Percentiles rank a stretch among this genome's conserved stretches.
phyloP scores from a whole-genome alignment of 2,888 invertebrate species.

The Drosophila kambysellisi region DNA sequence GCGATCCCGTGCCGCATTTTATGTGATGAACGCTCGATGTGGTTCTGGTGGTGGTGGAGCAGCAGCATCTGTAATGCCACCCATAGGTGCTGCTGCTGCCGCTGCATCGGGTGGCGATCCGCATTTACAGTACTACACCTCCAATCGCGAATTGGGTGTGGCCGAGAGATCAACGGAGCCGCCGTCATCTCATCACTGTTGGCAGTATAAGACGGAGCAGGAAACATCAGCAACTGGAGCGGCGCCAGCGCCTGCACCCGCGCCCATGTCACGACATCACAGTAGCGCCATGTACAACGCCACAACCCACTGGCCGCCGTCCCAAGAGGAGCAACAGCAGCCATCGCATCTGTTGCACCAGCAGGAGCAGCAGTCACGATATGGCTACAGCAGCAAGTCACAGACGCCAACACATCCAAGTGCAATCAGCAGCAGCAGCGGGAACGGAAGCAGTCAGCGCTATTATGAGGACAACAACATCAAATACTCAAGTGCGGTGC shows the following conservation, averaged over 20 bases:
- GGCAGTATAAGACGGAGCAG: constrained; percentile 60
- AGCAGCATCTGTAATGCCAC: constrained; percentile 51
- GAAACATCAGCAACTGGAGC: constrained; percentile 20
- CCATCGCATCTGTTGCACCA: constrained; percentile 25
- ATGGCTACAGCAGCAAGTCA: constrained; percentile 26
- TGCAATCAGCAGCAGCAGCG: constrained; percentile 31
- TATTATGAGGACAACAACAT: constrained; percentile 57
- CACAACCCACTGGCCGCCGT: constrained; percentile 59
- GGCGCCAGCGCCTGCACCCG: not conserved
- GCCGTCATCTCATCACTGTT: constrained; percentile 38
- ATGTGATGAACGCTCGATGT: constrained; percentile 40
- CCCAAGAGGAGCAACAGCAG: constrained; percentile 50
- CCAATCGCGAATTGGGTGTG: constrained; percentile 61
- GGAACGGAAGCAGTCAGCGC: constrained; percentile 23
- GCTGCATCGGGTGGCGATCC: constrained; percentile 54
- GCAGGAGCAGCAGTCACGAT: constrained; percentile 36
- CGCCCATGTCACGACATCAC: constrained; percentile 17
- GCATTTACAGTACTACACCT: constrained; percentile 71
- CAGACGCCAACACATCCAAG: constrained; percentile 23
- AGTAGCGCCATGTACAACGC: constrained; percentile 33
- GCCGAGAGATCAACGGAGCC: constrained; percentile 56
- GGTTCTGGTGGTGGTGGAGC: constrained; percentile 18
- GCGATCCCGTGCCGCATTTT: constrained; percentile 34
- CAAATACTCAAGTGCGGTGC: constrained; percentile 50
- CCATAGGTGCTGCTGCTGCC: constrained; percentile 54